Conservation (phyloP, 2,888 invertebrate genomes). For the Hirtodrosophila histrioides region DNA sequence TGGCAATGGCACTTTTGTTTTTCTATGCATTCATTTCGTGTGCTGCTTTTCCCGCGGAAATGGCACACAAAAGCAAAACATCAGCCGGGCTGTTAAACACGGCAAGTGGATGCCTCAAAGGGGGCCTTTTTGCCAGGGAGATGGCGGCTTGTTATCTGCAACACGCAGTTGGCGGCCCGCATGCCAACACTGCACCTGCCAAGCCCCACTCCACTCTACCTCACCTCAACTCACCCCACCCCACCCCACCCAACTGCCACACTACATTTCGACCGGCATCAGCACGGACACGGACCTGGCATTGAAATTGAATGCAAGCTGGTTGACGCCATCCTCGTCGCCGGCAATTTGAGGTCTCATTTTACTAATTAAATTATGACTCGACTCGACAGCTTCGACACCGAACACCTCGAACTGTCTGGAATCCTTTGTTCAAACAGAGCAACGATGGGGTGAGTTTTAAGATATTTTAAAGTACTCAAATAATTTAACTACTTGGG, state of each 20-base stretch:
- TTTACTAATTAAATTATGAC: conserved; percentile 79
- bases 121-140: conserved; percentile 6
- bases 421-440: conserved; percentile 21
- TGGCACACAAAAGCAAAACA: conserved; percentile 66
- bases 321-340: conserved; percentile 43
- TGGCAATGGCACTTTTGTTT: conserved; percentile 55
- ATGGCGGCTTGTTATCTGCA: conserved; percentile 63
- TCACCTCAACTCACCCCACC: background rate
- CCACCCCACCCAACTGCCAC: background rate
- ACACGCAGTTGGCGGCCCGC: conserved; percentile 58
- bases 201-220: too few species aligned
- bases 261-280: conserved; percentile 10
- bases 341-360: conserved; percentile 75
- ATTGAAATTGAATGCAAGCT: conserved; percentile 63
- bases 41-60: conserved; percentile 60
- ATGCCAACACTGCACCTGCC: conserved; percentile 40
- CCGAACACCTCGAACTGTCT: conserved; percentile 39
- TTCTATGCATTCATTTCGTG: conserved; percentile 72
- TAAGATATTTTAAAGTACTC: conserved; percentile 2
- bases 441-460: conserved; percentile 9
- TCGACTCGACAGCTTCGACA: conserved; percentile 62
- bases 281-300: conserved; percentile 29
- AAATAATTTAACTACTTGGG: conserved; percentile 14
- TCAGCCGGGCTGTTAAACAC: conserved; percentile 41
- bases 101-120: conserved; percentile 29